A percentile compares a stretch with the other conserved stretches of the same genome.
phyloP scores from a whole-genome alignment of 1,140 invertebrate species.

The Centruroides sculpturatus region DNA sequence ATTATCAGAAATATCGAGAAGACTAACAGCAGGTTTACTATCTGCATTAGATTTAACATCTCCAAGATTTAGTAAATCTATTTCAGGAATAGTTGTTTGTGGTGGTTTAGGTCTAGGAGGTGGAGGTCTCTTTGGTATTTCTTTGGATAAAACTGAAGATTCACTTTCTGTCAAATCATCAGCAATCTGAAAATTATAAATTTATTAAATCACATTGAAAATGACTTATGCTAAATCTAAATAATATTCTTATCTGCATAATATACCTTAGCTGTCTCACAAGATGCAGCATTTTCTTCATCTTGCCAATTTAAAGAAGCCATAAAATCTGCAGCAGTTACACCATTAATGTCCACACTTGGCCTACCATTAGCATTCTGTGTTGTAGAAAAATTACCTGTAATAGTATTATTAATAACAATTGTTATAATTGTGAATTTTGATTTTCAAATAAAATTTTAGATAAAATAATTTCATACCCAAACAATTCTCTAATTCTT shows the following conservation, averaged over 20 bases:
- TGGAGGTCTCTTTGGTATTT: constrained; percentile 13
- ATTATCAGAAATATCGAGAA: constrained; percentile 5
- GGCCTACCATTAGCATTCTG: neutral
- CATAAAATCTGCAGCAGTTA: constrained; percentile 1
- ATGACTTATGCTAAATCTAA: no score
- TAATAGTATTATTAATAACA: no score
- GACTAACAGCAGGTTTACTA: constrained; percentile 1
- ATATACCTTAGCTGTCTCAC: no score
- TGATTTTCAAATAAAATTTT: neutral
- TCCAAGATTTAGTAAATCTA: constrained; percentile 11
- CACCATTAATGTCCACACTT: neutral
- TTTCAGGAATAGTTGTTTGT: constrained; percentile 4
- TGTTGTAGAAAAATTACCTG: no score
- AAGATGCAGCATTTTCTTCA: neutral
- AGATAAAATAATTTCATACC: neutral
- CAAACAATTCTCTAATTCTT: constrained; percentile 53
- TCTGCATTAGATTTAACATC: neutral
- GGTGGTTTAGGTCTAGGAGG: neutral
- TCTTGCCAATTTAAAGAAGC: constrained; percentile 12
- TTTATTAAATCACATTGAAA: neutral
- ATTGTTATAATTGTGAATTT: no score
- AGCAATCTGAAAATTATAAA: constrained; percentile 1
- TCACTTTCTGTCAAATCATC: constrained; percentile 6
- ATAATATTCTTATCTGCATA: no score
- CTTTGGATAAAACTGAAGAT: constrained; percentile 6